Percentiles rank a stretch among this genome's conserved stretches.
Conservation (phyloP, 2,888 invertebrate species). For the Acanthosepion pharaonis region DNA sequence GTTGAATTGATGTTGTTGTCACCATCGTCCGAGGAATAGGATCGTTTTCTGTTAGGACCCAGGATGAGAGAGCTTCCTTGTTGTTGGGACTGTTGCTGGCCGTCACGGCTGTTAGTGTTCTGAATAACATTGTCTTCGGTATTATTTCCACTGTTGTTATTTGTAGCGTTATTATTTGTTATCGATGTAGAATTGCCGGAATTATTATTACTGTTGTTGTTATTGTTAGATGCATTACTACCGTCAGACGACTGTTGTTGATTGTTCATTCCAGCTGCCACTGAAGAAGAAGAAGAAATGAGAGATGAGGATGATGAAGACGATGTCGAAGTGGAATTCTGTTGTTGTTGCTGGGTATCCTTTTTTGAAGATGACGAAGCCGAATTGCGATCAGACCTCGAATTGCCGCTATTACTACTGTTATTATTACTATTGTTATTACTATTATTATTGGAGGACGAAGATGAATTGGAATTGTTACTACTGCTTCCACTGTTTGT, state of each 20-base stretch:
- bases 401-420: neutral
- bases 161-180: neutral
- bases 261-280: neutral
- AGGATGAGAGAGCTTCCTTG: neutral
- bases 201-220: neutral
- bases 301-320: neutral
- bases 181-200: neutral
- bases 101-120: neutral
- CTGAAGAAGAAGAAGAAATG: neutral
- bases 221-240: neutral
- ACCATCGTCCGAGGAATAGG: neutral
- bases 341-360: conserved; percentile 33
- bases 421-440: neutral
- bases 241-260: neutral
- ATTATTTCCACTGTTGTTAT: neutral
- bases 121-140: neutral
- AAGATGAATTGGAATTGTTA: conserved; percentile 38
- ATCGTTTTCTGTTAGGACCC: neutral
- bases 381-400: neutral
- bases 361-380: neutral
- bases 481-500: neutral
- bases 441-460: neutral
- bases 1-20: neutral
- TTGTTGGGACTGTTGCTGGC: neutral
- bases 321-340: neutral